Conservation (phyloP, 2,888 invertebrate species). For the Rambutsinella grinnellia region DNA sequence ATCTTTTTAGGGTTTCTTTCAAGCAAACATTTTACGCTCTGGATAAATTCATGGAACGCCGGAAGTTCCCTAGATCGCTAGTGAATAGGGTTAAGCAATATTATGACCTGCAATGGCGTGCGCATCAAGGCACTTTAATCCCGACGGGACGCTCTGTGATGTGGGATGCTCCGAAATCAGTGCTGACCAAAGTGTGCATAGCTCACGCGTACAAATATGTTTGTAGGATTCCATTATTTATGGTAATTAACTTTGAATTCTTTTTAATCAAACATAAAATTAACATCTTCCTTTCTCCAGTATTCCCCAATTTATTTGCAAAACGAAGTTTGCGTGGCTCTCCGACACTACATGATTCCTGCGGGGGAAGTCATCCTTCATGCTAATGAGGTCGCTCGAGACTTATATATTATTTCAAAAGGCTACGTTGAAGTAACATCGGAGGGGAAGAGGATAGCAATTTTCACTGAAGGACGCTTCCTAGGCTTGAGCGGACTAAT, state of each 20-base stretch:
- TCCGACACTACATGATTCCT: conserved; percentile 61
- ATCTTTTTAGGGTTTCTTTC: conserved; percentile 53
- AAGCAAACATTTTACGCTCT: conserved; percentile 61
- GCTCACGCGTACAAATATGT: conserved; percentile 56
- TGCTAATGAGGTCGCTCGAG: conserved; percentile 56
- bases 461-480: conserved; percentile 60
- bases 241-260: too few species aligned
- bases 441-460: conserved; percentile 45
- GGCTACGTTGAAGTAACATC: conserved; percentile 60
- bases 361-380: conserved; percentile 60
- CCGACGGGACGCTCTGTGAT: conserved; percentile 55
- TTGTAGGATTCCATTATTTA: conserved; percentile 58
- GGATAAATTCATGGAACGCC: conserved; percentile 52
- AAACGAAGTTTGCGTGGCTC: conserved; percentile 44
- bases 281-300: conserved; percentile 11
- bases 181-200: conserved; percentile 45
- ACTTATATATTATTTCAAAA: conserved; percentile 63
- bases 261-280: not conserved
- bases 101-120: conserved; percentile 60
- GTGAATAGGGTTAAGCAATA: conserved; percentile 45
- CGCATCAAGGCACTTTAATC: conserved; percentile 60
- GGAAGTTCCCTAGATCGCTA: conserved; percentile 55
- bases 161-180: conserved; percentile 63
- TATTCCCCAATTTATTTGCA: conserved; percentile 29
- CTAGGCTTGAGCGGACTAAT: conserved; percentile 63